Percentiles rank a stretch among this genome's conserved stretches.
Conservation (phyloP, 2,113 vertebrate genomes). For the Dicaeum eximium region DNA sequence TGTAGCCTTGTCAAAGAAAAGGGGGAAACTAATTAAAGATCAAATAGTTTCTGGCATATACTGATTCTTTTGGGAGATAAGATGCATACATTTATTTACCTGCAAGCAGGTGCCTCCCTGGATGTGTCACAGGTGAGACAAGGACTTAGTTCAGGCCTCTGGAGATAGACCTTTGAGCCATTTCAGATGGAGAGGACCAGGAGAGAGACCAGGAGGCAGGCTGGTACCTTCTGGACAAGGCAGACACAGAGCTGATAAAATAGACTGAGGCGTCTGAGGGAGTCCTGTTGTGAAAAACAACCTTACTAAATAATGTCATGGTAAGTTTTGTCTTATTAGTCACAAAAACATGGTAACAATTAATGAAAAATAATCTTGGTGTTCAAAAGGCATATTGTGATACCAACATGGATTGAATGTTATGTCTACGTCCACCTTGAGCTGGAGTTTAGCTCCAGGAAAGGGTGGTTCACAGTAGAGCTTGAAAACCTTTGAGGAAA, state of each 20-base stretch:
- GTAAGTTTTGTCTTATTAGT: not conserved
- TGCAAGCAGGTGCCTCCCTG: not conserved
- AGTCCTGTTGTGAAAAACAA: not conserved
- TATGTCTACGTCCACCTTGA: not conserved
- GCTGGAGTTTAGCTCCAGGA: not conserved
- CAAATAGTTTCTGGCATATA: not conserved
- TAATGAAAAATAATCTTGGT: not conserved
- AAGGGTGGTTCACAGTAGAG: not conserved
- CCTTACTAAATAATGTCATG: not conserved
- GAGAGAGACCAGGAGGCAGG: not conserved
- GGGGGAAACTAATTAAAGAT: not conserved
- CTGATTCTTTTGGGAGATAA: not conserved
- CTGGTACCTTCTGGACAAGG: not conserved
- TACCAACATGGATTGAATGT: rapidly evolving
- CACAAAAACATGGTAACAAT: not conserved
- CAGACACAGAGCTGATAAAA: not conserved
- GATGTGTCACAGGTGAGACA: not conserved
- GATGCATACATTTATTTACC: not conserved
- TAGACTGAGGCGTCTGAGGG: not conserved
- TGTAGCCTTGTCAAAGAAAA: not conserved
- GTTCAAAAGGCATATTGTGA: not conserved
- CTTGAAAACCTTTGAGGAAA: not conserved
- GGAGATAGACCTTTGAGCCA: not conserved
- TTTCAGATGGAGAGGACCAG: not conserved
- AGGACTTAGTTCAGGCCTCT: not conserved